phyloP scores from a whole-genome alignment of 2,797 vertebrate genomes.

The Corythornis leucogaster region DNA sequence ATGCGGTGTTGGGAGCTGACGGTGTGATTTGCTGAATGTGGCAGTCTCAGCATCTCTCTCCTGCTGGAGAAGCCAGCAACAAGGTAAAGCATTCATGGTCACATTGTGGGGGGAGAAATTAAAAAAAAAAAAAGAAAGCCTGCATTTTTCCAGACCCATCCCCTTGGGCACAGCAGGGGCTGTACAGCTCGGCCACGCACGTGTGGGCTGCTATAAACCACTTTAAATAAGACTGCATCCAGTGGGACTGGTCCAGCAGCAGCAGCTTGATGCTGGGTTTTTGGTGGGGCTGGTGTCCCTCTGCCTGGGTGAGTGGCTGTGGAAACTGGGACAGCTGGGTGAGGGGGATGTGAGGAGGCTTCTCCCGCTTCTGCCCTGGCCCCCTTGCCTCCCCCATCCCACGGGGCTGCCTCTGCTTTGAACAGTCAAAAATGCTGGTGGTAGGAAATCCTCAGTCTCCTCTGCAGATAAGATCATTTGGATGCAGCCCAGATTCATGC shows the following conservation, averaged over 20 bases:
- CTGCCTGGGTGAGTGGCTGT: neutral
- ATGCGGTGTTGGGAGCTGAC: neutral
- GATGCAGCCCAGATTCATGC: constrained; percentile 26
- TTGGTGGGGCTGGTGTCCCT: neutral
- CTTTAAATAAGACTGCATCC: neutral
- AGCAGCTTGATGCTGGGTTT: neutral
- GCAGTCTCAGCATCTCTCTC: neutral
- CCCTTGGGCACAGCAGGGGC: neutral
- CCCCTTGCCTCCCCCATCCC: neutral
- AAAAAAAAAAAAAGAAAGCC: neutral
- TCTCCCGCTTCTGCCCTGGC: neutral
- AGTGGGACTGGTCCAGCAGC: neutral
- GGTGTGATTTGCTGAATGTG: neutral
- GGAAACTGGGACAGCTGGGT: fast-evolving
- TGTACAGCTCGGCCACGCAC: fast-evolving
- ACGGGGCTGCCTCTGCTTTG: neutral
- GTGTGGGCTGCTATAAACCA: neutral
- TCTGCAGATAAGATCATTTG: constrained; percentile 29
- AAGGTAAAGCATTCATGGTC: neutral
- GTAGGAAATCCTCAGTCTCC: constrained; percentile 20
- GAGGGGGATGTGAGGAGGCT: fast-evolving
- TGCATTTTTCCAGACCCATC: neutral
- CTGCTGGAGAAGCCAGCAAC: neutral
- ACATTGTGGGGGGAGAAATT: neutral
- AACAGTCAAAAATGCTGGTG: neutral